These are phyloP conservation scores for Brachynemurus nebulosus DNA, from an alignment of 2,888 invertebrate genomes.

Conservation along the genomic window DNA sequence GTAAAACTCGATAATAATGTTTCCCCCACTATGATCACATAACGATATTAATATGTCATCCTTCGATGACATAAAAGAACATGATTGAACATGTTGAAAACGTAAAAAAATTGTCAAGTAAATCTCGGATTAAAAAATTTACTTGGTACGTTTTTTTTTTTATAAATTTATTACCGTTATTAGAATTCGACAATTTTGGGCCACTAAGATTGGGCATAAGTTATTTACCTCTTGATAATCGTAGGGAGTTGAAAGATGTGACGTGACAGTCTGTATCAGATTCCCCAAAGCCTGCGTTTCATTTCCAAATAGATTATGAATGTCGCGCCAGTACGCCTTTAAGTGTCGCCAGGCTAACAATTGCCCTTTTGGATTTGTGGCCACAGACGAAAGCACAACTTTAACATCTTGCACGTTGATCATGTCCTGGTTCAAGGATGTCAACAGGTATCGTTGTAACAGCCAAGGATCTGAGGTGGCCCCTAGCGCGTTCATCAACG, in stretches of 20 bases:
- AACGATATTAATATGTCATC: too few relatives aligned
- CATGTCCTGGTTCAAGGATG: conserved; percentile 53
- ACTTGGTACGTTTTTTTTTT: too few relatives aligned
- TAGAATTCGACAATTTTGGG: too few relatives aligned
- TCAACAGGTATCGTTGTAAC: conserved; percentile 58
- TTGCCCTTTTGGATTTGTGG: conserved; percentile 54
- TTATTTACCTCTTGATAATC: conserved; percentile 54
- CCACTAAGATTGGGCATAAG: too few relatives aligned
- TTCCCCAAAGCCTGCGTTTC: conserved; percentile 47
- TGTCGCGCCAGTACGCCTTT: conserved; percentile 51
- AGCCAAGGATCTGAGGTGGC: conserved; percentile 67
- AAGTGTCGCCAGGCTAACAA: conserved; percentile 61
- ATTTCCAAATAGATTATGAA: conserved; percentile 48
- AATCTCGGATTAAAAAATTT: too few relatives aligned
- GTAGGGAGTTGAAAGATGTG: conserved; percentile 55
- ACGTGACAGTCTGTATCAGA: conserved; percentile 47
- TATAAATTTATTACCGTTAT: too few relatives aligned
- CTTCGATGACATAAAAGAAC: too few relatives aligned
- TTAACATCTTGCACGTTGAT: conserved; percentile 58
- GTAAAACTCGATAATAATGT: too few relatives aligned
- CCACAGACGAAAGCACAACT: conserved; percentile 55
- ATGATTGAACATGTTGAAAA: too few relatives aligned
- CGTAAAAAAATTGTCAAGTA: too few relatives aligned
- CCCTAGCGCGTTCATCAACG: conserved; percentile 56
- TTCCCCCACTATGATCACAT: too few relatives aligned